Evolutionary conservation across 2,888 invertebrate genomes (phyloP).

Genomic region (Caenorhabditis uteleia): DNA sequence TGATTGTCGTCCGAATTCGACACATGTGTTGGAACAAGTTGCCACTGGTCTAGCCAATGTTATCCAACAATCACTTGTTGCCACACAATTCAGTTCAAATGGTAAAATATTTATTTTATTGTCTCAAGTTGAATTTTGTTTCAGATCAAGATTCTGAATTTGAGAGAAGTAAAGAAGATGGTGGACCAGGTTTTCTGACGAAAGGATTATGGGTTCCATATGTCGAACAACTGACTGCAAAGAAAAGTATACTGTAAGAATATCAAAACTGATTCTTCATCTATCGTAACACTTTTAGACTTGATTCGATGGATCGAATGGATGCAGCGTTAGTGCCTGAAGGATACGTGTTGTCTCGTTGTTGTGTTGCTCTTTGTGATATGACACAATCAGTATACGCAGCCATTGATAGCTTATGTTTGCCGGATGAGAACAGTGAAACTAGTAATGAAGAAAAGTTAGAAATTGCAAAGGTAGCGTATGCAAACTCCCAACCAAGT

Average conservation of each 20-base stretch:
- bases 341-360: slow-evolving; percentile 93
- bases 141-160: slow-evolving; percentile 41
- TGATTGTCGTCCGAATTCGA: slow-evolving; percentile 82
- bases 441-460: slow-evolving; percentile 8
- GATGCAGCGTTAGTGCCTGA: slow-evolving; percentile 94
- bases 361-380: slow-evolving; percentile 40
- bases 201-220: slow-evolving; percentile 48
- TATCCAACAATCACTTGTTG: slow-evolving; percentile 80
- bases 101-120: slow-evolving; percentile 3
- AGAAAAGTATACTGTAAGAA: slow-evolving; percentile 48
- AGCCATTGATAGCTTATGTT: slow-evolving; percentile 33
- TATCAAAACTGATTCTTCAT: not conserved
- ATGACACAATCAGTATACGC: slow-evolving; percentile 37
- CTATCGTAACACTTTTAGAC: slow-evolving; percentile 73
- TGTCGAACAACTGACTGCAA: slow-evolving; percentile 48
- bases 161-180: slow-evolving; percentile 45
- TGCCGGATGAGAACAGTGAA: slow-evolving; percentile 27
- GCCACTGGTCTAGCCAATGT: slow-evolving; percentile 91
- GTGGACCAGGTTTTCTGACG: slow-evolving; percentile 44
- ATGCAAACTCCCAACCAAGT: slow-evolving; percentile 28
- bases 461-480: slow-evolving; percentile 30
- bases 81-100: slow-evolving; percentile 40
- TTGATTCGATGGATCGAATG: slow-evolving; percentile 93
- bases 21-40: slow-evolving; percentile 83
- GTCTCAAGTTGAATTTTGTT: not conserved